These are phyloP conservation scores for Microcebus ravelobensis DNA, from an alignment of 2,113 vertebrate genomes.

Conservation along the genomic window DNA sequence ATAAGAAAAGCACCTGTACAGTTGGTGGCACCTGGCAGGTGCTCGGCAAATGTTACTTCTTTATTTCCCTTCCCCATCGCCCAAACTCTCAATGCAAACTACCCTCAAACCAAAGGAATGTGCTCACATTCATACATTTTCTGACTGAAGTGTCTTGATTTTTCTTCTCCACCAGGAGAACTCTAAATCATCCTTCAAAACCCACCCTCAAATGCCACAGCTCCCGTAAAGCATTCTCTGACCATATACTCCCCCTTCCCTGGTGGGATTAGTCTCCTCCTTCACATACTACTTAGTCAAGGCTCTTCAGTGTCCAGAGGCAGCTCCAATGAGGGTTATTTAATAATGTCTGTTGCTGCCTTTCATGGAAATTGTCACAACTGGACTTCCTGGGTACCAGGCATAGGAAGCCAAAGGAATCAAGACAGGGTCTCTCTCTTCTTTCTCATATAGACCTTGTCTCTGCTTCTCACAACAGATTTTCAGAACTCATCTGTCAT, in stretches of 20 bases:
- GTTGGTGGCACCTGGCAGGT: too few species aligned
- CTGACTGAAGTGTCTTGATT: not conserved
- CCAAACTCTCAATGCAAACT: not conserved
- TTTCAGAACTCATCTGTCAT: not conserved
- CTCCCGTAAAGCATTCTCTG: not conserved
- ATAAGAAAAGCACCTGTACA: not conserved
- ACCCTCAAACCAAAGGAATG: not conserved
- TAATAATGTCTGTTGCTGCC: not conserved
- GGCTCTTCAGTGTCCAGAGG: not conserved
- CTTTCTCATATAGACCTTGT: not conserved
- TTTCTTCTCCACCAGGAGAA: not conserved
- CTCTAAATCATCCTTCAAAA: not conserved
- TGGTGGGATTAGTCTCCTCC: not conserved
- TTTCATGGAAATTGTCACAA: not conserved
- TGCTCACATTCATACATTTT: not conserved
- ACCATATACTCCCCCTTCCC: not conserved
- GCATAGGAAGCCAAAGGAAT: not conserved
- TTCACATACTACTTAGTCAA: not conserved
- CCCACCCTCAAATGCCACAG: not conserved
- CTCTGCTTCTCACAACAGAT: not conserved
- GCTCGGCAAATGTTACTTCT: not conserved
- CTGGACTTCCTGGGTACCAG: rapidly evolving
- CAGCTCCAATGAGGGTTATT: not conserved
- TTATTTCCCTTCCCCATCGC: not conserved
- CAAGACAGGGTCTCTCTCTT: not conserved